Base-by-base conservation (phyloP, 2,888 invertebrate genomes). In the Drosophila rellima region DNA sequence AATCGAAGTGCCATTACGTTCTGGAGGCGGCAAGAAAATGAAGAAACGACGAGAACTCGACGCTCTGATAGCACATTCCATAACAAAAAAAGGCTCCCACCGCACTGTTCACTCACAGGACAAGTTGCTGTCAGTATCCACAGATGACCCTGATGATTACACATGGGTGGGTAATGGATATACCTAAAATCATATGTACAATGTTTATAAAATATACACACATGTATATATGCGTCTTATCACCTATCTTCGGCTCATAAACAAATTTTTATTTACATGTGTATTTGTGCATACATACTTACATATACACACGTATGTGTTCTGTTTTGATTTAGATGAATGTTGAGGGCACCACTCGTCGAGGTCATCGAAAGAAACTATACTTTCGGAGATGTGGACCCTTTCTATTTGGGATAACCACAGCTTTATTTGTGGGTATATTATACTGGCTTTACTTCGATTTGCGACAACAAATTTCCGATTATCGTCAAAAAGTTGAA, bases 1-100 rank as follows among this genome's bases (percentile, higher is more conserved):
- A 92, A 95, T 94, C 92, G 95, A 93, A 91, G 95, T 93, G 93
- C 95, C 93, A 91, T 94, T 94, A 71, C 93, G 94, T 71, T 80
- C 91, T 50, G 93, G 93, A 44, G 94, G 94, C 78, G 94, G 94
- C 78, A 96, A 96, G 92, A 96, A 96, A 93, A 96, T 96, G 95
- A 94, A 95, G 89, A 96, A 96, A 91, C 94, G 96, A 77, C 94
- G 95, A 89, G 96, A 96, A 92, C 93, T 96, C 82, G 96, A 96
- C 91, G 96, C 96, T 44, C 92, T 96, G 59, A 95, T 95, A 52
- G 93, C 93, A 47, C 90, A 94, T 76, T 93, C 93, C 67, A 92
- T 93, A 33, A 91, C 93, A 15, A 80, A 86, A 60, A 79, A 72
- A 50, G 75, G 75, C 63, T 63, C 79, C 69, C 85, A 90, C 65